Conservation (phyloP, 2,113 vertebrate genomes). For the Cyanistes caeruleus region DNA sequence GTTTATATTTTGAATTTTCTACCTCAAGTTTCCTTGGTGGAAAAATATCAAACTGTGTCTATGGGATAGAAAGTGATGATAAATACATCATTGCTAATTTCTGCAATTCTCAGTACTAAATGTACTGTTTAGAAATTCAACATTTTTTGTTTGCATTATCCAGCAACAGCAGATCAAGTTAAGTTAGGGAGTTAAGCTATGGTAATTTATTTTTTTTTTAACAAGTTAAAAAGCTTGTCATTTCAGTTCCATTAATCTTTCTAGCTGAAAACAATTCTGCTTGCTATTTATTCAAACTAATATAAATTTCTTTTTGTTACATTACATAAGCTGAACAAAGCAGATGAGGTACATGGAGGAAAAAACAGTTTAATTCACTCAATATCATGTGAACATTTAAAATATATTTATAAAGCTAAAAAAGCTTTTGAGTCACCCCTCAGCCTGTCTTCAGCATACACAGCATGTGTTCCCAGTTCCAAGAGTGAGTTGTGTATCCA, state of each 20-base stretch:
- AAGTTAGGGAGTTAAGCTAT: neutral
- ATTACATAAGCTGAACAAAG: neutral
- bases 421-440: neutral
- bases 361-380: neutral
- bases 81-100: neutral
- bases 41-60: neutral
- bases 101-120: neutral
- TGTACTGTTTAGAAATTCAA: neutral
- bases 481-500: neutral
- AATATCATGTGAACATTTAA: neutral
- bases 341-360: neutral
- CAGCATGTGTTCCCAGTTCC: neutral
- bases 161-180: neutral
- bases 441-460: neutral
- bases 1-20: neutral
- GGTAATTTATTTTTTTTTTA: conserved; percentile 2
- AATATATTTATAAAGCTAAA: neutral
- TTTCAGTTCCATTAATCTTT: conserved; percentile 17
- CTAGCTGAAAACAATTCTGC: neutral
- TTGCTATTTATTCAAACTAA: conserved; percentile 20
- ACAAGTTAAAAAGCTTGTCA: neutral
- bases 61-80: neutral
- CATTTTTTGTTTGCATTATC: neutral
- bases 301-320: neutral
- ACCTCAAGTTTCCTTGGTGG: neutral